phyloP scores from a whole-genome alignment of 2,888 invertebrate genomes.

The Altica lythri region DNA sequence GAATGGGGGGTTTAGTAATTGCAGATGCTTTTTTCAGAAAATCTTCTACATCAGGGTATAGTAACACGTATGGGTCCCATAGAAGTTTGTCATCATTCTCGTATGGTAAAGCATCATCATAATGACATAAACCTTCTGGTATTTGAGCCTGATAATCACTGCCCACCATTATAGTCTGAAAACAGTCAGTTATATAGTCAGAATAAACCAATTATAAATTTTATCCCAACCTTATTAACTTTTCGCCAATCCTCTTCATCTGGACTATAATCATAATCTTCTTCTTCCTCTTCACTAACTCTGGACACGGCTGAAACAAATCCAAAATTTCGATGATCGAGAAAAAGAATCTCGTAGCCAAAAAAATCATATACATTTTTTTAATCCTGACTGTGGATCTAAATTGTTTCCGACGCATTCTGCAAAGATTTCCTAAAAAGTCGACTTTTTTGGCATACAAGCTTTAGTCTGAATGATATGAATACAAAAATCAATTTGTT shows the following conservation, averaged over 20 bases:
- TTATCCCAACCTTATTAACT: constrained; percentile 57
- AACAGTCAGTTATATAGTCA: no score
- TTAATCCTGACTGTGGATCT: no score
- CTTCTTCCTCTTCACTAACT: constrained; percentile 80
- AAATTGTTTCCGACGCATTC: no score
- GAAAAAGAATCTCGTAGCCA: no score
- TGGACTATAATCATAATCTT: constrained; percentile 76
- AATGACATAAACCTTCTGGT: constrained; percentile 88
- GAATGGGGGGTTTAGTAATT: constrained; percentile 62
- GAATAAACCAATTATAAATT: neutral
- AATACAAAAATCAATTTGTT: no score
- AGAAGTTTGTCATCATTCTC: constrained; percentile 94
- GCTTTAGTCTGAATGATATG: no score
- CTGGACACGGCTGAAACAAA: constrained; percentile 65
- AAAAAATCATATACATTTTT: no score
- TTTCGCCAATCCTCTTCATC: constrained; percentile 91
- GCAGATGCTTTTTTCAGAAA: constrained; percentile 69
- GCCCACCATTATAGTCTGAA: constrained; percentile 90
- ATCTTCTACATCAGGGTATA: constrained; percentile 75
- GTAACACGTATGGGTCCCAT: constrained; percentile 86
- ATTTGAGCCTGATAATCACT: constrained; percentile 92
- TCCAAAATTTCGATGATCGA: no score
- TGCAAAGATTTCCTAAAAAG: no score
- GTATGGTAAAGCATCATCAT: constrained; percentile 92
- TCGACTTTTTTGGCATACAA: no score